Base-by-base conservation (phyloP, 2,113 vertebrate genomes). In the Ia io region DNA sequence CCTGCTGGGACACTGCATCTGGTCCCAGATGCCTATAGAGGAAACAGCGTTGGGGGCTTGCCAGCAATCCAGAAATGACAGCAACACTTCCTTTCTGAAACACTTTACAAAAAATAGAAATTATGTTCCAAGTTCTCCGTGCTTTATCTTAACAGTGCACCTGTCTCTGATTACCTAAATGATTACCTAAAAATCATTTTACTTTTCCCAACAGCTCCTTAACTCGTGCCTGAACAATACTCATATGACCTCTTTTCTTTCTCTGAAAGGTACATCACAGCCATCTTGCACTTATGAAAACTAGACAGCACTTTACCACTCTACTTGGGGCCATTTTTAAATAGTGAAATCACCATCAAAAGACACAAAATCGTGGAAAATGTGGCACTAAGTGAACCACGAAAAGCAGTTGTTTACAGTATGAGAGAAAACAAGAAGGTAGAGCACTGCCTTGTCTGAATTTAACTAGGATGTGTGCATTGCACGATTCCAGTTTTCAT, bases 361-460 rank as follows among this genome's bases (percentile, higher is more conserved):
- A 90, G 47, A 37, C 47, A 67, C 70, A 28, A 42, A 84, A 65
- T 44, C 12, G 11, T 84, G 59, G 18, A 23, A n/a, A 67, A 80
- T 12, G 14, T 42, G 28, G 37, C 0, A 25, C 18, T 8, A 42
- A 71, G 10, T 16, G 12, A 0, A 71, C 16, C 1, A 4, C 1
- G 0, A 69, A 49, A 67, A 71, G 77, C 65, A 56, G 49, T 1
- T 25, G 0, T 35, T 59, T 20, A 9, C 30, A 70, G 37, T 2
- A 18, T 3, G 32, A 69, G 47, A 53, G 7, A 9, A 28, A 70
- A 3, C 0, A 12, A 49, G 32, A 16, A 63, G 59, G n/a, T n/a
- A 51, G 44, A 47, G 9, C 7, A n/a, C 11, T 1, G 0, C 32
- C 17, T 22, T 1, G 49, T 56, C 25, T 20, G 37, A 42, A 69